Evolutionary conservation across 2,888 invertebrate species (phyloP).

Genomic region (Tolmerus cingulatus): DNA sequence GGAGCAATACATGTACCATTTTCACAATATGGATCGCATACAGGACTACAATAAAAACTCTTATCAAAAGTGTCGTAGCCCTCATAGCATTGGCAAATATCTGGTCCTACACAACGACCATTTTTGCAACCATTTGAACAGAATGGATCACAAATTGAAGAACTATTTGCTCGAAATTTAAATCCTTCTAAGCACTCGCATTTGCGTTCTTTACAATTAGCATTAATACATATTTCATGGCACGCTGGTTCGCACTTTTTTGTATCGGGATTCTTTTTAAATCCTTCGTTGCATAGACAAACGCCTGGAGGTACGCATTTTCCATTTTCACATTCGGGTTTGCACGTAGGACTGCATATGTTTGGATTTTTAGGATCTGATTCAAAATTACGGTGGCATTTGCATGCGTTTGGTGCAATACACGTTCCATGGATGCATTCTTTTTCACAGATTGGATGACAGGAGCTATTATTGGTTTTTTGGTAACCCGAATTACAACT

Average conservation of each 20-base stretch:
- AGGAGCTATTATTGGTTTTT: slow-evolving; percentile 45
- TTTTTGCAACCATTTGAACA: slow-evolving; percentile 59
- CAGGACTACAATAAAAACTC: background rate
- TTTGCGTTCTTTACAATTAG: slow-evolving; percentile 55
- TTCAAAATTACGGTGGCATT: background rate
- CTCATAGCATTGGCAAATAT: slow-evolving; percentile 56
- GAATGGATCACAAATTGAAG: slow-evolving; percentile 55
- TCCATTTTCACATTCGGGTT: slow-evolving; percentile 43
- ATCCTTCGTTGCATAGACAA: background rate
- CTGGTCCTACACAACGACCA: slow-evolving; percentile 63
- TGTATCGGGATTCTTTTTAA: background rate
- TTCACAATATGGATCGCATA: slow-evolving; percentile 38
- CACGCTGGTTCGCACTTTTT: slow-evolving; percentile 61
- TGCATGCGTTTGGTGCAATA: slow-evolving; percentile 23
- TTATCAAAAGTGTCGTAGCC: slow-evolving; percentile 49
- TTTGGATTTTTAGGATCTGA: background rate
- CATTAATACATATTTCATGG: slow-evolving; percentile 65
- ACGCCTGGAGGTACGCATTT: slow-evolving; percentile 48
- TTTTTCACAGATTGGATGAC: slow-evolving; percentile 55
- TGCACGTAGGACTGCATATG: background rate
- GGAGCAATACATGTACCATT: slow-evolving; percentile 18
- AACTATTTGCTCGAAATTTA: slow-evolving; percentile 54
- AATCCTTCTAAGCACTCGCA: slow-evolving; percentile 49
- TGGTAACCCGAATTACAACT: slow-evolving; percentile 65
- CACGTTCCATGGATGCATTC: slow-evolving; percentile 43